Evolutionary conservation across 2,113 vertebrate genomes (phyloP), one percentile per base, ranked within the genome.

Genomic region (Excalfactoria chinensis): DNA sequence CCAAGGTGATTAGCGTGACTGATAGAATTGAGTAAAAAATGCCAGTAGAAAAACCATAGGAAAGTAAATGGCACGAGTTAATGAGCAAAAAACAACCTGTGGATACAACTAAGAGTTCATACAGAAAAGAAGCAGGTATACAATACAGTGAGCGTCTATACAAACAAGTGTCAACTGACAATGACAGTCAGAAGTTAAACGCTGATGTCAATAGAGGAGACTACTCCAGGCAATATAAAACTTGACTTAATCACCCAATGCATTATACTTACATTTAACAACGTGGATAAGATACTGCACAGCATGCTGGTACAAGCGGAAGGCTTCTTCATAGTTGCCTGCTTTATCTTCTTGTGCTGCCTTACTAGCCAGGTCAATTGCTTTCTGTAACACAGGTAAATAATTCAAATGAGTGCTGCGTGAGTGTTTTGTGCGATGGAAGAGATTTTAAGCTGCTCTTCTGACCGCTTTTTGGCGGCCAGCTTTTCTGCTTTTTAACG

Each of bases 251-350:
- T 37, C 19, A 80, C 5, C 46, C 81, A 67, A 21, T 17, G 5
- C 20, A 11, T 6, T 26, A 44, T 35, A 92, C 99, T 97, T 97
- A 99, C 99, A 99, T 97, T 99, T 99, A 85, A 99, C 46, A 70
- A 99, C 98, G 43, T 99, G 99, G 58, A 99, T 97, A 95, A 99
- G 99, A 96, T 98, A 98, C 96, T 99, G 98, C 82, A 99, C 99
- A 60, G 99, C 98, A 9, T 99, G 98, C 21, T 99, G 98, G 95
- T 99, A 99, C 73, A 99, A 98, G 7, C 86, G 97, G 55, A 99
- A 97, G 58, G 99, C 99, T 95, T 99, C 99, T 73, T 99, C 98
- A 64, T 98, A 99, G 95, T 99, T 99, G 43, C 98, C 98, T 69
- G 97, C 98, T 93, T 99, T 98, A 95, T 99, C 99, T 93, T 99